Percentiles rank a stretch among this genome's conserved stretches.
Conservation (phyloP, 2,888 invertebrate genomes). For the Gibbula magus region DNA sequence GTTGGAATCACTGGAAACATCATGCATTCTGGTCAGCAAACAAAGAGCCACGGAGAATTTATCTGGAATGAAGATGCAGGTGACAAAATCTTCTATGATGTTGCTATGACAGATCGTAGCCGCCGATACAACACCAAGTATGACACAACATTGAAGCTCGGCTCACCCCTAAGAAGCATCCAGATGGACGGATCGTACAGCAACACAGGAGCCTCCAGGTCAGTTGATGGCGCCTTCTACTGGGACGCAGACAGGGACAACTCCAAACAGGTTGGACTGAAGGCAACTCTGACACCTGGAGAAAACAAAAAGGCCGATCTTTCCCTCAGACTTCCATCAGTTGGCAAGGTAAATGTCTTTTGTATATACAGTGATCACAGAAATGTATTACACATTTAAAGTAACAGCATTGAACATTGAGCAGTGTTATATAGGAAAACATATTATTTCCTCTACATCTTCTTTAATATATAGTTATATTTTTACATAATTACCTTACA, state of each 20-base stretch:
- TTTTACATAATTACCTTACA: too few relatives aligned
- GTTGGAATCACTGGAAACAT: conserved; percentile 33
- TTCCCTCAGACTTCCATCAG: conserved; percentile 48
- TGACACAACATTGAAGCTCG: conserved; percentile 36
- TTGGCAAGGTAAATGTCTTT: conserved; percentile 47
- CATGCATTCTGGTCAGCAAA: neutral
- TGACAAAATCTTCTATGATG: conserved; percentile 29
- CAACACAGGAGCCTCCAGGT: neutral
- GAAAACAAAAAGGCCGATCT: conserved; percentile 46
- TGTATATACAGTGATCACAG: too few relatives aligned
- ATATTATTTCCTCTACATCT: too few relatives aligned
- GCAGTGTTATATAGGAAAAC: too few relatives aligned
- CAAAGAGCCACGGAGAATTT: conserved; percentile 23
- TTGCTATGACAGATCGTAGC: conserved; percentile 33
- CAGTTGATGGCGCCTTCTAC: conserved; percentile 41
- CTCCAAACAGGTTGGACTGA: conserved; percentile 48
- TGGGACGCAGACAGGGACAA: conserved; percentile 61
- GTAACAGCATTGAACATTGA: too few relatives aligned
- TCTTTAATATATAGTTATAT: too few relatives aligned
- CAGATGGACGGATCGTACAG: conserved; percentile 35
- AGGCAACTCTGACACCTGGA: conserved; percentile 32
- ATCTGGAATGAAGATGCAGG: conserved; percentile 32
- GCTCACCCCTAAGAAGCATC: conserved; percentile 41
- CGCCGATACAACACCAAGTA: conserved; percentile 11
- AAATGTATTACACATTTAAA: too few relatives aligned